phyloP scores from a whole-genome alignment of 2,797 vertebrate species.

The Sebastes glaucus region DNA sequence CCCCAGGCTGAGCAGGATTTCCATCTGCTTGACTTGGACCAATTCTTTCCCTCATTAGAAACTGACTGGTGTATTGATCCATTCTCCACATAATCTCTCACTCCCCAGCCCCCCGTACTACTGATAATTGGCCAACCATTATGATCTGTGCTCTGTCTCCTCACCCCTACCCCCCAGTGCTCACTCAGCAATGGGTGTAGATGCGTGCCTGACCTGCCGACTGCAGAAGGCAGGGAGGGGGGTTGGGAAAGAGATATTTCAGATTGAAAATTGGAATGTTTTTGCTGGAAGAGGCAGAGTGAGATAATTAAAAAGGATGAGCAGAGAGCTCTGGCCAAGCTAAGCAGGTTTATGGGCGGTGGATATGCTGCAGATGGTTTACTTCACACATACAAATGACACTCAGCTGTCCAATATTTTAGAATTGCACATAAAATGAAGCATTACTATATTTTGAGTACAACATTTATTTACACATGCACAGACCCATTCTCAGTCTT shows the following conservation, averaged over 20 bases:
- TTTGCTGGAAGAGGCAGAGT: constrained; percentile 17
- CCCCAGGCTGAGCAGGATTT: constrained; percentile 68
- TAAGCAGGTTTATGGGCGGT: constrained; percentile 17
- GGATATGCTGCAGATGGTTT: constrained; percentile 27
- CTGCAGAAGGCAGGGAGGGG: constrained; percentile 12
- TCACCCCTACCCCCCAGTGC: constrained; percentile 34
- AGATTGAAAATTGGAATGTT: constrained; percentile 37
- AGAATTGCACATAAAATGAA: constrained; percentile 4
- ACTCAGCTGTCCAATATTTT: constrained; percentile 9
- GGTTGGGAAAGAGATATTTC: constrained; percentile 2
- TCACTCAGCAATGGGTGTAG: constrained; percentile 64
- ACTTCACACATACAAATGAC: constrained; percentile 20
- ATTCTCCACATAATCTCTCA: constrained; percentile 68
- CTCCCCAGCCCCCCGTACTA: constrained; percentile 56
- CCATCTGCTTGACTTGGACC: constrained; percentile 83
- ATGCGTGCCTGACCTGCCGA: constrained; percentile 55
- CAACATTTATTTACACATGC: constrained; percentile 5
- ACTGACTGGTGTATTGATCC: constrained; percentile 83
- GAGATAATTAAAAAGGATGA: constrained; percentile 53
- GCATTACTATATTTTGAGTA: not conserved
- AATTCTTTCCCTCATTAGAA: constrained; percentile 83
- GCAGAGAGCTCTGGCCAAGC: constrained; percentile 11
- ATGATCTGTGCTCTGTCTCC: constrained; percentile 68
- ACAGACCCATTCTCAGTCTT: not conserved
- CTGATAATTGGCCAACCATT: constrained; percentile 79